Evolutionary conservation across 2,797 vertebrate species (phyloP), one percentile per base, ranked within the genome.

Genomic region (Varecia variegata): DNA sequence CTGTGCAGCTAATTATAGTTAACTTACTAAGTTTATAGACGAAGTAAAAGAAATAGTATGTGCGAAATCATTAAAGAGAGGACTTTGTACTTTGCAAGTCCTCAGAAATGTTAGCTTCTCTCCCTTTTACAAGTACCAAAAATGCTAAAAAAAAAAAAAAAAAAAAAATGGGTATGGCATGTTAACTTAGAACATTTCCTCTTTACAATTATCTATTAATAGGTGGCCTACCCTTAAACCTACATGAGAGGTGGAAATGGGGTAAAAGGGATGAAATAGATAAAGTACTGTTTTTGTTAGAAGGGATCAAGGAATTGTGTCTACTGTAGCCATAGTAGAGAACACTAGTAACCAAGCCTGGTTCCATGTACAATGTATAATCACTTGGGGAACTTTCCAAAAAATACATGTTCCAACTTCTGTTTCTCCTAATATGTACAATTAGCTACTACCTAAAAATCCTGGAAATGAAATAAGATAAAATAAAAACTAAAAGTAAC

Each of bases 401-500:
- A 71, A 88, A 79, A 74, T 77, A 54, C 0, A 38, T 0, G 32
- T 86, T 45, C 3, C 32, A 68, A 65, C 23, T 89, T 91, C 68
- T 74, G 8, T 88, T 88, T 95, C 56, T 93, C 87, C 52, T 10
- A 43, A 9, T 89, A 43, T 45, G 32, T 88, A 38, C 35, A 2
- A 84, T 68, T 62, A 87, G 88, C 62, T 60, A 67, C 20, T 67
- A 15, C 43, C 71, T 52, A 15, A 71, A 86, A 65, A 67, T 70
- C 77, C 35, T 88, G 54, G 23, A 73, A 82, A 67, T 68, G 35
- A 86, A 89, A 77, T 76, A 84, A 76, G 30, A 23, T 56, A 56
- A 90, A 95, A 50, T 76, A 50, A 90, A 94, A 95, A 45, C 79
- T 23, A 25, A 68, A 88, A 88, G 43, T 62, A 50, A 45, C 40